phyloP scores from a whole-genome alignment of 2,888 invertebrate genomes.

The Drosophila austrosaltans region DNA sequence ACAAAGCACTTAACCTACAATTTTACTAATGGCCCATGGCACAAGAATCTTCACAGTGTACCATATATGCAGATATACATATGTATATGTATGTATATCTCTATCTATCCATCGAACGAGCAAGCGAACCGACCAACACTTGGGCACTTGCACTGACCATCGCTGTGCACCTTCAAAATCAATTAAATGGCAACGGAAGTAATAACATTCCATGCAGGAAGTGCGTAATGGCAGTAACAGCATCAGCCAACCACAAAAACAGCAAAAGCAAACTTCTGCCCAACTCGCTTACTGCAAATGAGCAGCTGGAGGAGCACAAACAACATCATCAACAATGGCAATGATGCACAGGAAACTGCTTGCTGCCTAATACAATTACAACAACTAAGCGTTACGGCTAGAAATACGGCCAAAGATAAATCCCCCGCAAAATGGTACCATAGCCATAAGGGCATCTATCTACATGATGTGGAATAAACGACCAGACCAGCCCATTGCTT shows the following conservation, averaged over 20 bases:
- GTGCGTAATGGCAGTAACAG: conserved; percentile 67
- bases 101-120: neutral
- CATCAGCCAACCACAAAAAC: conserved; percentile 62
- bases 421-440: neutral
- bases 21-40: conserved; percentile 70
- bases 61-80: neutral
- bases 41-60: conserved; percentile 44
- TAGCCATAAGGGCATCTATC: neutral
- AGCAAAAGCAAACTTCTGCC: conserved; percentile 50
- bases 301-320: conserved; percentile 41
- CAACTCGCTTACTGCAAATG: conserved; percentile 62
- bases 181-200: conserved; percentile 79
- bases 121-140: neutral
- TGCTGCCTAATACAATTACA: conserved; percentile 73
- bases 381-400: conserved; percentile 40
- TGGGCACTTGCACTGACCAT: conserved; percentile 7
- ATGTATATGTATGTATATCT: neutral
- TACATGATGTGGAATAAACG: neutral
- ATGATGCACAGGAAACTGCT: conserved; percentile 60
- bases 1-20: conserved; percentile 74
- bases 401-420: conserved; percentile 37
- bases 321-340: conserved; percentile 44
- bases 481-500: conserved; percentile 1
- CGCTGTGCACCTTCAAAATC: conserved; percentile 73
- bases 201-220: conserved; percentile 76